Base-by-base conservation (phyloP, 1,140 invertebrate species). In the Gonatopus flavifemur region DNA sequence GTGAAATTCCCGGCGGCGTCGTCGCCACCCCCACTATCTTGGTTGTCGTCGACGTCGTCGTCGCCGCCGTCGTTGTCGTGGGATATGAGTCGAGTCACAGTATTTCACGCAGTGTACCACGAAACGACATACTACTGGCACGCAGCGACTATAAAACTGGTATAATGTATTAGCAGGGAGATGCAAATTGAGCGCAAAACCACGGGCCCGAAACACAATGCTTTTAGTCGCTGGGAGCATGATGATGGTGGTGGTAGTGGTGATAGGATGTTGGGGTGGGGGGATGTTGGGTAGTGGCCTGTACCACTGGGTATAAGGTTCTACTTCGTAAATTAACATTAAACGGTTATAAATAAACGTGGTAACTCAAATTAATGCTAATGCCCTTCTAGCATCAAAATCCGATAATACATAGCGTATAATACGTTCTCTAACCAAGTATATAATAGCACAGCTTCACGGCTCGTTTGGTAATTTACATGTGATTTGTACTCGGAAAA, bases 151-250 rank as follows among this genome's bases (percentile, higher is more conserved):
- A 67, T 68, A 68, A 68, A 67, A 57, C 57, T n/a, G n/a, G n/a
- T n/a, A 62, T 67, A 69, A 69, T 69, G 65, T 69, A 69, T 69
- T 69, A 69, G 65, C 61, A 66, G 63, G 63, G 52, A 67, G 67
- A 69, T 69, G 67, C 65, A 67, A 69, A 69, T 69, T 69, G 65
- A 66, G 65, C 67, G 58, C 65, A 67, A 69, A 69, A 69, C 67
- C 67, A 64, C 65, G 56, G n/a, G 49, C 57, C 62, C 67, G 60
- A 69, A 67, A 69, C n/a, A n/a, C 67, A 69, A 67, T 69, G 67
- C 67, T 69, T 69, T 69, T 67, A 69, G 63, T 67, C 59, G 54
- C 31, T 43, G 35, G 24, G 42, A 9, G 30, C 35, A 35, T 25
- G 16, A 16, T 16, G 33, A 24, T 28, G 25, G 30, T 15, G 9